Evolutionary conservation across 1,140 invertebrate species (phyloP), one percentile per base, ranked within the genome.

Genomic region (Steinernema khuongi): DNA sequence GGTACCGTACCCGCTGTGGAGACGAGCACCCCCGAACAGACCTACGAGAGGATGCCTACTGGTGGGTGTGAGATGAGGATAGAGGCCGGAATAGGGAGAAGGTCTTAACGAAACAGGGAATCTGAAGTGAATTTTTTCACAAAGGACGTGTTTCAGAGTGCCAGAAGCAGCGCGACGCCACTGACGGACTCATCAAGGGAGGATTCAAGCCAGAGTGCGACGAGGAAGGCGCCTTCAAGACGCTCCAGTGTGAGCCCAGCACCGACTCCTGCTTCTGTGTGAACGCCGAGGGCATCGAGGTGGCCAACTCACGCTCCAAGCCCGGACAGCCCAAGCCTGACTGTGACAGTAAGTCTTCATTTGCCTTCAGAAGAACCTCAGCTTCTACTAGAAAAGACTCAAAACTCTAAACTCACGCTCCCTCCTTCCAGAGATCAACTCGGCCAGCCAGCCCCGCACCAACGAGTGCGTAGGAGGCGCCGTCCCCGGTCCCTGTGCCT

Each of bases 231-330:
- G 14, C 30, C 22, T 71, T 82, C 76, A 36, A 73, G 19, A 32
- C 79, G 32, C 68, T 84, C 30, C 80, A 83, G 72, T 84, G 83
- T 36, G 84, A 85, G 28, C 79, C 77, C n/a, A 72, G 79, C 67
- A 79, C 71, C n/a, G 36, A 70, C 14, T 73, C 74, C 31, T 84
- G 83, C 72, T 84, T 85, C 76, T 84, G 83, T 70, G 83, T 84
- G 0, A 74, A 81, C 43, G 50, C 44, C 7, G 68, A 80, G 4
- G 83, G 83, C 18, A 85, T 85, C 44, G 83, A 84, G 70, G 72
- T 84, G 2, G 70, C 81, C 26, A 80, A 85, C 68, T 84, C 82
- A 19, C 75, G 83, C 30, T 70, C 74, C 26, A 74, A 73, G 26
- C 43, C 77, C 31, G 81, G 78, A 72, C 66, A 72, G 28, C 41